Evolutionary conservation across 2,113 vertebrate genomes (phyloP).

Genomic region (Chrysemys picta): DNA sequence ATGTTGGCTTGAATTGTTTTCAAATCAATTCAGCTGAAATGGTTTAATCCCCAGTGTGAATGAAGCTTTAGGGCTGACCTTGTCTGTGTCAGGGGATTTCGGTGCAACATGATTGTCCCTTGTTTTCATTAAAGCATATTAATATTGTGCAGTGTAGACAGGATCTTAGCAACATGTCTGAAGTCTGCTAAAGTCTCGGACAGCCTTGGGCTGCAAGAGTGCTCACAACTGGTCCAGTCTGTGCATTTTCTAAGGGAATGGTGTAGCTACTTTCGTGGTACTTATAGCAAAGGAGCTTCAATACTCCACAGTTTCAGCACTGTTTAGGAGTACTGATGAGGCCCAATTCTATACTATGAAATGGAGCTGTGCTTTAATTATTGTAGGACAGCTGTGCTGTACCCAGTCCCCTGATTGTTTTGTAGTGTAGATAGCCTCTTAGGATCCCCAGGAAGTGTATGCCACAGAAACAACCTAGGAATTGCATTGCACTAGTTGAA

Average conservation of each 20-base stretch:
- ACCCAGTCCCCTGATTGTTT: constrained; percentile 53
- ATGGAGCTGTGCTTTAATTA: neutral
- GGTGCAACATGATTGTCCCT: fast-evolving
- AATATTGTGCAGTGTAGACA: neutral
- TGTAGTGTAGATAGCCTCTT: constrained; percentile 63
- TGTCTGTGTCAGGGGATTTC: neutral
- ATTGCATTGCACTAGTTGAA: constrained; percentile 45
- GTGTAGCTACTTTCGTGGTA: neutral
- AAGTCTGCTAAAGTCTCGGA: neutral
- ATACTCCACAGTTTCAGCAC: constrained; percentile 1
- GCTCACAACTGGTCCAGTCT: constrained; percentile 6
- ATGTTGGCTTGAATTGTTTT: constrained; percentile 50
- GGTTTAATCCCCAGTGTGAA: constrained; percentile 19
- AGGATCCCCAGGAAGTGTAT: constrained; percentile 69
- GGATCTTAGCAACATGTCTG: neutral
- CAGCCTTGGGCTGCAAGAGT: neutral
- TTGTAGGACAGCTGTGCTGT: neutral
- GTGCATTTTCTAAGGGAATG: neutral
- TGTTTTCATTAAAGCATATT: neutral
- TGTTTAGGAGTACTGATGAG: neutral
- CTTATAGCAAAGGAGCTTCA: neutral
- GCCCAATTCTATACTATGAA: neutral
- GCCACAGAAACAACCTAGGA: constrained; percentile 34
- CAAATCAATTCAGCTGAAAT: constrained; percentile 40
- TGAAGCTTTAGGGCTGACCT: neutral